These are phyloP conservation scores for Pagetopsis macropterus DNA, from an alignment of 2,797 vertebrate species.

Conservation along the genomic window DNA sequence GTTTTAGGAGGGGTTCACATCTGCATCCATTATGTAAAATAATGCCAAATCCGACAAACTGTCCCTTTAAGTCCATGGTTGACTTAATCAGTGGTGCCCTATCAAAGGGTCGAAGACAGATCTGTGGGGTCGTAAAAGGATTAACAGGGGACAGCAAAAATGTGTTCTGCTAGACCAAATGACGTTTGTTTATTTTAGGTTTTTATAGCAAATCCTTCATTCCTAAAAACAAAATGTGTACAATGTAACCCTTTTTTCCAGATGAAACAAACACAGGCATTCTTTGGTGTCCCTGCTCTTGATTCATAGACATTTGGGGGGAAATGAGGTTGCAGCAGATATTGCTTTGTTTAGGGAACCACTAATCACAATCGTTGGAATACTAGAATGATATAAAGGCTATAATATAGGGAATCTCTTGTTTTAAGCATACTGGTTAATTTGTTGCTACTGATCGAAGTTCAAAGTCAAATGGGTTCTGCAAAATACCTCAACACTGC, in stretches of 20 bases:
- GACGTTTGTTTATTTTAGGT: not conserved
- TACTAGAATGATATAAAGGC: not conserved
- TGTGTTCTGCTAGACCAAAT: not conserved
- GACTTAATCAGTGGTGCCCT: not conserved
- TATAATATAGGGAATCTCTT: not conserved
- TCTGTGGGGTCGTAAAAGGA: constrained; percentile 5
- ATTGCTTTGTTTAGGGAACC: not conserved
- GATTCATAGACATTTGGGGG: not conserved
- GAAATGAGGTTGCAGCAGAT: not conserved
- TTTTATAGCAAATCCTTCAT: not conserved
- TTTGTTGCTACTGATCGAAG: not conserved
- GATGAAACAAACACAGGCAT: not conserved
- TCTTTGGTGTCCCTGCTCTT: not conserved
- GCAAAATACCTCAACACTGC: not conserved
- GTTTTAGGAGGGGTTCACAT: too few relatives aligned
- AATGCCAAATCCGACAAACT: too few relatives aligned
- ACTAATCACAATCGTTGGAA: not conserved
- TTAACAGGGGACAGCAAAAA: not conserved
- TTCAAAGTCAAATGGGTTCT: constrained; percentile 12
- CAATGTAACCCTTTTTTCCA: not conserved
- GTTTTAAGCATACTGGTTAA: constrained; percentile 6
- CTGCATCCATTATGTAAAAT: too few relatives aligned
- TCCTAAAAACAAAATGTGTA: not conserved
- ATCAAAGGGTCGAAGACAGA: not conserved
- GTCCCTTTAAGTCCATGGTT: too few relatives aligned